Base-by-base conservation (phyloP, 2,797 vertebrate genomes). In the Centroberyx gerrardi region DNA sequence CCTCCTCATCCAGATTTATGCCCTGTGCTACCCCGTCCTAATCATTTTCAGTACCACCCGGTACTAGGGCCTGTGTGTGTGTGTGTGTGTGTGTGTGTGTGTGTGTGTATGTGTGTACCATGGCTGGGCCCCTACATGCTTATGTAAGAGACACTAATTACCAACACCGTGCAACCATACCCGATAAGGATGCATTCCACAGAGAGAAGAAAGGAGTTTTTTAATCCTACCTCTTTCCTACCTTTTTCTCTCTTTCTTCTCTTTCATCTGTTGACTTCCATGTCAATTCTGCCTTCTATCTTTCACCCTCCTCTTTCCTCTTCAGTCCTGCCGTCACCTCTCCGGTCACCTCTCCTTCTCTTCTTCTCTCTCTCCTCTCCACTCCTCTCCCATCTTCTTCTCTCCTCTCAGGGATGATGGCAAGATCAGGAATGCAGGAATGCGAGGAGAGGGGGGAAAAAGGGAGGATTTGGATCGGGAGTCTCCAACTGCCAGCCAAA, bases 351-450 rank as follows among this genome's bases (percentile, higher is more conserved):
- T 4, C 31, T 3, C 22, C 51, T 38, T n/a, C 7, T 14, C 31
- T 28, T 22, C 8, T 52, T 33, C 46, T n/a, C 12, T 55, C 42
- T 48, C 54, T 42, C 44, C 61, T 29, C 33, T 18, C 29, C 42
- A 10, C 62, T 38, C 58, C 44, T 60, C 65, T 46, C 33, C 28
- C 22, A 22, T 62, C 44, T 40, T 9, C 46, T 56, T 74, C 69
- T 80, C 62, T 77, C 74, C 65, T 55, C 49, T 42, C 64, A 61
- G 53, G 72, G 81, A 89, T 69, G 61, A 78, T 76, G 56, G 74
- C 81, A 66, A 80, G 69, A 73, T 70, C 71, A 62, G 80, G 82
- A 81, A 85, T 78, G 78, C 79, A 17, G 76, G 81, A 85, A 80
- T 74, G 68, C 62, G 72, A 33, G 33, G 22, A 22, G 22, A 22